Base-by-base conservation (phyloP, 2,888 invertebrate genomes). In the Xestia c-nigrum region DNA sequence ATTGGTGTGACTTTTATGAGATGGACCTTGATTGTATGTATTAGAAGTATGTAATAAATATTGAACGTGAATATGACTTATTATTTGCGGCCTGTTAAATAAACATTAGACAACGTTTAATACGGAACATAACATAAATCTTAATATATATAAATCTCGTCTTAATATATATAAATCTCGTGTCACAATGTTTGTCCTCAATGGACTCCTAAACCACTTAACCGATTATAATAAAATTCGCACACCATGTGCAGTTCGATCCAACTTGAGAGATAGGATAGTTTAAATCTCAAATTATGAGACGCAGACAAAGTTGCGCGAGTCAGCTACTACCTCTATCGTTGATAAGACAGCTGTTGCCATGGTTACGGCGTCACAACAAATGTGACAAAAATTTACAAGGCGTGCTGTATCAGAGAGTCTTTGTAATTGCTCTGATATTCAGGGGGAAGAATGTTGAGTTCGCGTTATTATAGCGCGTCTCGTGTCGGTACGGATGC, bases 21-120 rank as follows among this genome's bases (percentile, higher is more conserved):
- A 94, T 90, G 94, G 94, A 94, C 92, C 91, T 94, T 94, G 96
- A 95, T 91, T 95, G 96, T 96, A 94, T 92, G 93, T 93, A 92
- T 93, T 95, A 94, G 94, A 93, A 95, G 94, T 92, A 94, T 94
- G 91, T 92, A 96, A 96, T 96, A 96, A 96, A 96, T 93, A 93
- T 91, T 94, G 93, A 94, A 93, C 89, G 91, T 92, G 90, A 91
- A 90, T 85, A 85, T 77, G 84, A 74, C 87, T 88, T 90, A 89
- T 92, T 89, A 87, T 90, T 88, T 65, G 16, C 66, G 3, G 31
- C n/a, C 59, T 72, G 19, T 43, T 52, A 52, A 40, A 69, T 52
- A 50, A 65, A 65, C 38, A 61, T 66, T n/a, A 46, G 38, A 59
- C 38, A 46, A 31, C 24, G 10, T 31, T 57, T 59, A 55, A 31